Evolutionary conservation across 1,140 invertebrate genomes (phyloP), one percentile per base, ranked within the genome.

Genomic region (Xylocopa sonorina): DNA sequence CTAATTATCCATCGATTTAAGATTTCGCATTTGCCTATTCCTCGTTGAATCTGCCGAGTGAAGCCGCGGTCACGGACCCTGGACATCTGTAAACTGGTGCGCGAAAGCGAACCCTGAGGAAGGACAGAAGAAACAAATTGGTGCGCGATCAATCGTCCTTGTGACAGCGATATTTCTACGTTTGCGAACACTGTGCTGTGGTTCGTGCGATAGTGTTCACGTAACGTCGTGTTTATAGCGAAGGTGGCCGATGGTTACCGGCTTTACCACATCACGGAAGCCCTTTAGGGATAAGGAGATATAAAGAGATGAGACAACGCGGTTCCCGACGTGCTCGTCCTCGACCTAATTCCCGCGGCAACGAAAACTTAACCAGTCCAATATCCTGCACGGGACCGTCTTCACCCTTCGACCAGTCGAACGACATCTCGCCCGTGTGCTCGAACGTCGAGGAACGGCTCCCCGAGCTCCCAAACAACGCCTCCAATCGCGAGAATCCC

Each of bases 241-340:
- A 24, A 66, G 48, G 43, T 41, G 16, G 57, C 64, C 64, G 29
- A 68, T 80, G 76, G 32, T 24, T 68, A 29, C 41, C 78, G 16
- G 60, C 38, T 77, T 76, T 66, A 34, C 32, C 12, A 34, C 41
- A 51, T 67, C 60, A 32, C 53, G 68, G 73, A 87, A 86, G 71
- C 80, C 78, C 63, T 78, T 68, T 27, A 86, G 55, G 53, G 58
- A 34, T 72, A 81, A 77, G 46, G 43, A 60, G 63, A 78, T 60
- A 80, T 79, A 83, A n/a, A 89, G 77, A 82, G 67, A 90, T 91
- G 90, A 89, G 89, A 78, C 89, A 91, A 82, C 85, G 84, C 74
- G 77, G 87, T 21, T 88, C 87, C 64, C 71, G 83, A 67, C 83
- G 83, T 51, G 78, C 78, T 46, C 88, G 85, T 77, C 83, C 87